Conservation (phyloP, 30 jellyfish, hydroid and myxozoan species). For the Hydractinia symbiolongicarpus region DNA sequence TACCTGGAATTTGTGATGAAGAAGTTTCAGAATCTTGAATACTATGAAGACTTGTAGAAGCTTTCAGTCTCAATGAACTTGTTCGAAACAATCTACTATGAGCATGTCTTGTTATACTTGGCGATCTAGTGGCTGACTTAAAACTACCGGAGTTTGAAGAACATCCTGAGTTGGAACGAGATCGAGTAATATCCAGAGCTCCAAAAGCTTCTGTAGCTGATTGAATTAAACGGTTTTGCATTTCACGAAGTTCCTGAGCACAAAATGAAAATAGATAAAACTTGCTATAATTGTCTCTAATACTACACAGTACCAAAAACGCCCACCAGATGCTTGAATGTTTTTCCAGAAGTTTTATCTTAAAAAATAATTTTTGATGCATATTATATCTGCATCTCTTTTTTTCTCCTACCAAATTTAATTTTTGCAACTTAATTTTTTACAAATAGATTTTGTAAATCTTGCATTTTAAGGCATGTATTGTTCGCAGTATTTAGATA, state of each 20-base stretch:
- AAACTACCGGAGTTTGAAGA: conserved; percentile 60
- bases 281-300: too few relatives aligned
- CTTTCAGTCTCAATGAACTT: conserved; percentile 45
- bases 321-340: too few relatives aligned
- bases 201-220: conserved; percentile 95
- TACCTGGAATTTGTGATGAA: too few relatives aligned
- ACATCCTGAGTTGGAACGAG: conserved; percentile 73
- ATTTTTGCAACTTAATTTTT: too few relatives aligned
- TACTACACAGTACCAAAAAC: too few relatives aligned
- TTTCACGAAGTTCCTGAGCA: conserved; percentile 83
- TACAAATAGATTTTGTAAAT: too few relatives aligned
- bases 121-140: conserved; percentile 36
- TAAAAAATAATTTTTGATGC: too few relatives aligned
- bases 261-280: not conserved
- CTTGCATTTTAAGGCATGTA: too few relatives aligned
- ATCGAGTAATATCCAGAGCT: conserved; percentile 55
- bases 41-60: conserved; percentile 60
- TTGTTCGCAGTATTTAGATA: too few relatives aligned
- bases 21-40: conserved; percentile 45
- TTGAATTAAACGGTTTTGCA: conserved; percentile 90
- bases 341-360: too few relatives aligned
- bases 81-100: conserved; percentile 41
- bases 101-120: conserved; percentile 45
- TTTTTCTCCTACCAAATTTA: too few relatives aligned
- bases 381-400: too few relatives aligned